A percentile compares a stretch with the other conserved stretches of the same genome.
These are phyloP conservation scores for Carduelis carduelis DNA, from an alignment of 2,797 vertebrate species.

Conservation along the genomic window DNA sequence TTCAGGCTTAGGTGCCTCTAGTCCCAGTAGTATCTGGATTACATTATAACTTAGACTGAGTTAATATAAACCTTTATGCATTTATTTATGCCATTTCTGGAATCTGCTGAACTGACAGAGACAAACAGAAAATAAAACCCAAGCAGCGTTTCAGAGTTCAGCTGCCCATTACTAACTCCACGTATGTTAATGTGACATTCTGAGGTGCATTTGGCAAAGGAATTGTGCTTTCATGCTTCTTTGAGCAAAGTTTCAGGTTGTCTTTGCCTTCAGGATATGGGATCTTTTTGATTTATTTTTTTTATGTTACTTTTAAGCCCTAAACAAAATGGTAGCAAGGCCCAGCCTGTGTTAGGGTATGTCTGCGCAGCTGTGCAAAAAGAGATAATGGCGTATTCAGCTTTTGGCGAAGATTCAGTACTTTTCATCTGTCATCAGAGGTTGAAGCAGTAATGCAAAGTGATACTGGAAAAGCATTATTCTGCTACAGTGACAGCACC, in stretches of 20 bases:
- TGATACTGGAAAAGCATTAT: slow-evolving; percentile 43
- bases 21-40: not conserved
- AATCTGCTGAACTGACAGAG: slow-evolving; percentile 21
- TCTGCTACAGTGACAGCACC: slow-evolving; percentile 52
- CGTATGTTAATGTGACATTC: slow-evolving; percentile 44
- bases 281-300: not conserved
- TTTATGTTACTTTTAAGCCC: not conserved
- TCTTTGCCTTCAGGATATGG: slow-evolving; percentile 46
- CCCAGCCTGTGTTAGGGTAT: not conserved
- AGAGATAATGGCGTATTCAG: slow-evolving; percentile 69
- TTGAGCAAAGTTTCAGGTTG: slow-evolving; percentile 59
- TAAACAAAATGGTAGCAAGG: slow-evolving; percentile 46
- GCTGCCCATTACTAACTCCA: slow-evolving; percentile 14
- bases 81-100: slow-evolving; percentile 19
- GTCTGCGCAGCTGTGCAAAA: slow-evolving; percentile 59
- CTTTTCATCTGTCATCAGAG: slow-evolving; percentile 67
- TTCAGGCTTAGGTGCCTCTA: not conserved
- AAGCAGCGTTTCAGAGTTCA: not conserved
- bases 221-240: slow-evolving; percentile 53
- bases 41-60: not conserved
- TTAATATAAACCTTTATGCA: slow-evolving; percentile 25
- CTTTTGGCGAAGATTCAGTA: slow-evolving; percentile 67
- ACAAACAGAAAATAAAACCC: not conserved
- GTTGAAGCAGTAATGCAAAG: slow-evolving; percentile 51
- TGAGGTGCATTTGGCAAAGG: slow-evolving; percentile 16